These are phyloP conservation scores for Operophtera brumata DNA, from an alignment of 2,888 invertebrate species.

Conservation along the genomic window DNA sequence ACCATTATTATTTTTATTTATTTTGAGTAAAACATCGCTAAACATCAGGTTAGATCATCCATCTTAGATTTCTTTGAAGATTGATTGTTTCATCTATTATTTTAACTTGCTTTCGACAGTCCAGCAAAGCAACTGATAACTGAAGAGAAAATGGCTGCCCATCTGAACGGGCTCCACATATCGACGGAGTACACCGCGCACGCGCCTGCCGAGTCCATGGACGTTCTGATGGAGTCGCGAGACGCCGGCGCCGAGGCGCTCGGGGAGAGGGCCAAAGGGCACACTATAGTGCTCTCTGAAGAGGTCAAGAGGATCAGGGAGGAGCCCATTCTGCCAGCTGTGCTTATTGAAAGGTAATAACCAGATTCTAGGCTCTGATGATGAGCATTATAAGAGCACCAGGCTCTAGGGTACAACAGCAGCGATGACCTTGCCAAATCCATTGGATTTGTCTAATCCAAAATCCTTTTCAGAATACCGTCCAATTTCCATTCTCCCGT, in stretches of 20 bases:
- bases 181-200: constrained; percentile 74
- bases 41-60: no score
- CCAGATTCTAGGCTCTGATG: no score
- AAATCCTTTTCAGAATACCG: no score
- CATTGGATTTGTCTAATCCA: no score
- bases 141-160: constrained; percentile 92
- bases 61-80: no score
- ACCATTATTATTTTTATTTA: no score
- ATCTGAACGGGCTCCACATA: constrained; percentile 88
- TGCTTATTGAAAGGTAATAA: constrained; percentile 79
- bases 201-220: constrained; percentile 45
- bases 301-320: constrained; percentile 84
- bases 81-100: no score
- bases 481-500: no score
- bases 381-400: no score
- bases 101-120: constrained; percentile 47
- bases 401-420: no score
- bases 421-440: no score
- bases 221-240: constrained; percentile 52
- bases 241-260: constrained; percentile 25
- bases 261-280: constrained; percentile 68
- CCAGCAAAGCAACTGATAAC: constrained; percentile 88
- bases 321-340: constrained; percentile 85
- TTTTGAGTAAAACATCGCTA: no score
- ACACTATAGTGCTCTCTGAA: constrained; percentile 83